A percentile compares a stretch with the other conserved stretches of the same genome.
phyloP scores from a whole-genome alignment of 2,797 vertebrate genomes.

The Lepus townsendii region DNA sequence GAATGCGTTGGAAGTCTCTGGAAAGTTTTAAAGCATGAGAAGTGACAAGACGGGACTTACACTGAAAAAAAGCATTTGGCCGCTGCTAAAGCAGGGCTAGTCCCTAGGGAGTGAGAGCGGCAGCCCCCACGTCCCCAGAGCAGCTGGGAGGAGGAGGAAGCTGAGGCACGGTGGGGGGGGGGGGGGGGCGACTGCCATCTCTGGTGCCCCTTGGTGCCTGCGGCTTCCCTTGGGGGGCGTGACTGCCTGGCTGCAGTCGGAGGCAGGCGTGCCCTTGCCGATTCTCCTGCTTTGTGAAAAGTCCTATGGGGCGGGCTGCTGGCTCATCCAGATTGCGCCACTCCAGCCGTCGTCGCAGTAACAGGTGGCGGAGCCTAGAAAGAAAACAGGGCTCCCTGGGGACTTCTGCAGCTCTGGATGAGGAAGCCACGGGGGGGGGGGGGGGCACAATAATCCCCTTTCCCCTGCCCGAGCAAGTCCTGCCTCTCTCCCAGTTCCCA shows the following conservation, averaged over 20 bases:
- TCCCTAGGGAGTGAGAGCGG: background rate
- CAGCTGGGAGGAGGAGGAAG: background rate
- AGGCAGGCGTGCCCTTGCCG: too few species aligned
- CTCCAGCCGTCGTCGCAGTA: background rate
- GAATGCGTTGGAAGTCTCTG: slow-evolving; percentile 4
- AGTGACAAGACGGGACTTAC: background rate
- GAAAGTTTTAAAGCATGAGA: background rate
- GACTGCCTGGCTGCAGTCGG: background rate
- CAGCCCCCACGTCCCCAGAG: background rate
- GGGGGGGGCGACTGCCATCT: too few species aligned
- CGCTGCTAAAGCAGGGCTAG: background rate
- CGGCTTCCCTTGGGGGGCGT: background rate
- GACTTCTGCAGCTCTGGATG: background rate
- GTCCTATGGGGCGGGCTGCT: background rate
- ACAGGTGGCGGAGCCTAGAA: background rate
- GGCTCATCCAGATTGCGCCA: background rate
- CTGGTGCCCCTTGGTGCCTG: background rate
- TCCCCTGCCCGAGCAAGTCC: background rate
- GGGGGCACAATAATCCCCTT: background rate
- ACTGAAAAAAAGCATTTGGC: background rate
- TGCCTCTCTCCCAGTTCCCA: background rate
- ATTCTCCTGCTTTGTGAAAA: background rate
- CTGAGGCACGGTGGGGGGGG: background rate
- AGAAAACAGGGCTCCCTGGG: background rate
- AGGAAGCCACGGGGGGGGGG: background rate